Evolutionary conservation across 2,113 vertebrate genomes (phyloP).

Genomic region (Poeciliopsis turrubarensis): DNA sequence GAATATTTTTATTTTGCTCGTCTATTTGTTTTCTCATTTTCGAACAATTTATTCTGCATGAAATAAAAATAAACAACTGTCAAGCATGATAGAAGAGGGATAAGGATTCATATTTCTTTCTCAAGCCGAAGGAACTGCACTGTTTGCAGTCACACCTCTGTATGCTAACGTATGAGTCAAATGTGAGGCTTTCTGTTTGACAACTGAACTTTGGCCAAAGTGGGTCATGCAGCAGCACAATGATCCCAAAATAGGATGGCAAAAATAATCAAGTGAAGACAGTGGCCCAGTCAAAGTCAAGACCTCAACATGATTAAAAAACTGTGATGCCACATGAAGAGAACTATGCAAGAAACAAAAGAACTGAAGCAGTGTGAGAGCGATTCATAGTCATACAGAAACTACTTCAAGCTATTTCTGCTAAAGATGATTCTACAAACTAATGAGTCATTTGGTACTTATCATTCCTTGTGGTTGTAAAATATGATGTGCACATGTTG

Average conservation of each 20-base stretch:
- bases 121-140: too few relatives aligned
- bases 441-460: too few relatives aligned
- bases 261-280: background rate
- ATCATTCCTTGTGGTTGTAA: too few relatives aligned
- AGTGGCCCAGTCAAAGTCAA: background rate
- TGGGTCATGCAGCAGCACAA: background rate
- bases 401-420: background rate
- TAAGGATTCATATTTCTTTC: background rate
- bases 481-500: too few relatives aligned
- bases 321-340: background rate
- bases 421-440: too few relatives aligned
- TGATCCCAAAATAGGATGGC: background rate
- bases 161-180: background rate
- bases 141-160: background rate
- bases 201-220: background rate
- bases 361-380: background rate
- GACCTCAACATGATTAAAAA: background rate
- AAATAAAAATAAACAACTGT: background rate
- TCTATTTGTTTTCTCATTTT: background rate
- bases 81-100: background rate
- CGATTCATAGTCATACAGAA: background rate
- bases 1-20: background rate
- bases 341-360: background rate
- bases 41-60: background rate
- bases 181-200: background rate